Base-by-base conservation (phyloP, 2,888 invertebrate species). In the Drosophila peninsularis region DNA sequence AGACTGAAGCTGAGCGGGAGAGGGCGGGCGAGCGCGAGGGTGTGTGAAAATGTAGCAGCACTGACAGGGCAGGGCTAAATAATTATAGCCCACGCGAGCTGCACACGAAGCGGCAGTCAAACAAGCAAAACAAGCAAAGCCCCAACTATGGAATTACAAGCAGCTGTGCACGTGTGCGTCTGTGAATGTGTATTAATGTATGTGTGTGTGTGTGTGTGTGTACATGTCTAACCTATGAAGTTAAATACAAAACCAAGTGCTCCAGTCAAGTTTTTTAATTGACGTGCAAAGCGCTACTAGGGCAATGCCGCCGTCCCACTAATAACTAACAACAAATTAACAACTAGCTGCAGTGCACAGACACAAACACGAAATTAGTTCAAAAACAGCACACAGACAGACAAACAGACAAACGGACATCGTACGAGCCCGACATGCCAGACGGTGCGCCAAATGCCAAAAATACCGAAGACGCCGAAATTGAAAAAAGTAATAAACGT, bases 401-500 rank as follows among this genome's bases (percentile, higher is more conserved):
- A 69, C 55, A 65, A 1, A 17, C 17, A 32, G 34, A 34, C 1
- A 36, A n/a, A 21, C 21, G 24, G 50, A 19, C 32, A 21, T n/a
- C 60, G 62, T 13, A 30, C 13, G 30, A 37, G 39, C 49, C 11
- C 36, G 58, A 53, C 54, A 57, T 21, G 42, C 56, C 67, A 71
- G 76, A 71, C 60, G 63, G 65, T 60, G 72, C 62, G 62, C 69
- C 61, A 70, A 67, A 77, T 71, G 68, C 71, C 68, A 74, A 73
- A 74, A 72, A 80, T 75, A 74, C 65, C 71, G 65, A 82, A 76
- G 73, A 77, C 80, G 78, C 71, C 70, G 74, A 85, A 82, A 78
- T 75, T 85, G 75, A 86, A 88, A 83, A 88, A 88, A 89, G 86
- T 89, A 88, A 88, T 88, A 88, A 88, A 82, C 89, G 88, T 89